A percentile compares a stretch with the other conserved stretches of the same genome.
Evolutionary conservation across 2,113 vertebrate species (phyloP).

Genomic region (Poecile atricapillus): DNA sequence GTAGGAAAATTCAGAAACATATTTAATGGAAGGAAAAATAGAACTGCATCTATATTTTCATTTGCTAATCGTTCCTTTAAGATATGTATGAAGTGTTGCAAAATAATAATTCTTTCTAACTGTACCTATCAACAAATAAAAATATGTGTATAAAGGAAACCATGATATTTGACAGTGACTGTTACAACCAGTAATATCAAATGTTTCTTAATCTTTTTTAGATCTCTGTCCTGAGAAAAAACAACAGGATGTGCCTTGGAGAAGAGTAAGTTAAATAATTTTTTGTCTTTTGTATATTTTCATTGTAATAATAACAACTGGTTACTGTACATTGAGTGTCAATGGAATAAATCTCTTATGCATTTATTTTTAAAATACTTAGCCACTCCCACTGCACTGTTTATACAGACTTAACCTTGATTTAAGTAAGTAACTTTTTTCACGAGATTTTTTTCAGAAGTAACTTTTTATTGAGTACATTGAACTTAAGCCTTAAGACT

Average conservation of each 20-base stretch:
- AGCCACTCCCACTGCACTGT: accelerated
- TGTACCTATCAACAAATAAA: not conserved
- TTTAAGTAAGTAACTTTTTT: not conserved
- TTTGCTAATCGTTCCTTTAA: not conserved
- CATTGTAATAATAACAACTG: not conserved
- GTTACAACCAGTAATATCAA: not conserved
- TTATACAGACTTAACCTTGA: not conserved
- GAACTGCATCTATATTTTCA: not conserved
- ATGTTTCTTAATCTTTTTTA: conserved; percentile 44
- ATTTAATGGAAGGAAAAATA: not conserved
- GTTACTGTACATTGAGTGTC: not conserved
- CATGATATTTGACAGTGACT: not conserved
- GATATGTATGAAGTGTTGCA: not conserved
- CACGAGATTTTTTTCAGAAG: not conserved
- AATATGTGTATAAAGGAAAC: not conserved
- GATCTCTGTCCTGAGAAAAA: conserved; percentile 91
- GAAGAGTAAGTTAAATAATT: conserved; percentile 78
- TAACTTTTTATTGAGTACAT: not conserved
- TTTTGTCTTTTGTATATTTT: not conserved
- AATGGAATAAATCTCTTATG: not conserved
- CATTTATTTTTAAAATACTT: not conserved
- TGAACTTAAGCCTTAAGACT: not conserved
- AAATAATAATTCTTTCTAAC: not conserved
- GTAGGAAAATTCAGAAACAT: not conserved
- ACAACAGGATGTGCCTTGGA: conserved; percentile 85